Conservation (phyloP, 2,888 invertebrate species). For the Andricus quercusramuli region DNA sequence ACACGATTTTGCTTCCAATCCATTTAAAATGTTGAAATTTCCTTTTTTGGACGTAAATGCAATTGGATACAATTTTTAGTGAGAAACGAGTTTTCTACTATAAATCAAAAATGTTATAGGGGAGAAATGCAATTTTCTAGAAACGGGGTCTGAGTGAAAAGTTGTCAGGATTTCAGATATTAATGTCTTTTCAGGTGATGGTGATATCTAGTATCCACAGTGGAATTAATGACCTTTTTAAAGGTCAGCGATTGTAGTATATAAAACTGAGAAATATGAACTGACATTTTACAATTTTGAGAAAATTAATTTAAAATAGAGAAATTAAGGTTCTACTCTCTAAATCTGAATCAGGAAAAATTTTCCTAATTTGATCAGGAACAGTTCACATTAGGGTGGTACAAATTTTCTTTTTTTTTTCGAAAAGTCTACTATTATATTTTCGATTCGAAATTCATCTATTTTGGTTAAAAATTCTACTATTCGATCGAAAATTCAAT, state of each 20-base stretch:
- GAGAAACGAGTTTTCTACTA: neutral
- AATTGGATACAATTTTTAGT: neutral
- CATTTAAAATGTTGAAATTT: neutral
- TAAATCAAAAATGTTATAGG: slow-evolving; percentile 19
- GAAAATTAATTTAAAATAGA: no score
- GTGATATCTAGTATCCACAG: neutral
- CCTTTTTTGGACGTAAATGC: neutral
- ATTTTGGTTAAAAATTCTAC: no score
- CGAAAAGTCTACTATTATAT: no score
- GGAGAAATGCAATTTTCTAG: neutral
- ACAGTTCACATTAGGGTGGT: no score
- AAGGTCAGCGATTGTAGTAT: neutral
- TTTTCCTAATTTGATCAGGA: no score
- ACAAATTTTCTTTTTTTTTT: no score
- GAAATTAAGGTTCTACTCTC: no score
- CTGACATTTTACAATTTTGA: neutral
- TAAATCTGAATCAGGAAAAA: no score
- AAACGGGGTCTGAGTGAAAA: slow-evolving; percentile 12
- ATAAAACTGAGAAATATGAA: neutral
- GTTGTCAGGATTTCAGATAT: slow-evolving; percentile 18
- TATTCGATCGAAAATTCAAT: no score
- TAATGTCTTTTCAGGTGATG: slow-evolving; percentile 21
- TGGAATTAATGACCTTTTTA: neutral
- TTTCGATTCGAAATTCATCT: no score
- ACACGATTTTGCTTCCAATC: neutral